These are phyloP conservation scores for Pseudocheirus occidentalis DNA, from an alignment of 2,797 vertebrate genomes.

Conservation along the genomic window DNA sequence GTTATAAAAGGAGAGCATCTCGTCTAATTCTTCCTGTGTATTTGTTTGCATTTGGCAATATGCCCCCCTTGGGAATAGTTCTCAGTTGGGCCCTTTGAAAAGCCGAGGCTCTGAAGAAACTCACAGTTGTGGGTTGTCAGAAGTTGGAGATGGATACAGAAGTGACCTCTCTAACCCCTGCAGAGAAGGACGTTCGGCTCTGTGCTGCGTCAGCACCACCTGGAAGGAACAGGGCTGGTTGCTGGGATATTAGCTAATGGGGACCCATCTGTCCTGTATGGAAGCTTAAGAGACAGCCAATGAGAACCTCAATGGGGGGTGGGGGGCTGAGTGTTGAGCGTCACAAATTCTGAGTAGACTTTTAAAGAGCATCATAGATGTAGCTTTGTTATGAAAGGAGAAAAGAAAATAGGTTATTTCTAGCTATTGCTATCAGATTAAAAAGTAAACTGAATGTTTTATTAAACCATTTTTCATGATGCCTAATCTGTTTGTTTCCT, in stretches of 20 bases:
- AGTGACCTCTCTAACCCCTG: slow-evolving; percentile 57
- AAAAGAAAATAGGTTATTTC: slow-evolving; percentile 26
- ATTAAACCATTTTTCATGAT: slow-evolving; percentile 55
- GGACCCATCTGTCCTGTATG: slow-evolving; percentile 29
- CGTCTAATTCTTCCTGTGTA: slow-evolving; percentile 21
- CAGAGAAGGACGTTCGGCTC: slow-evolving; percentile 63
- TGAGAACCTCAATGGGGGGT: background rate
- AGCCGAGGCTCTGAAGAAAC: slow-evolving; percentile 42
- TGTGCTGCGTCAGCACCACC: slow-evolving; percentile 52
- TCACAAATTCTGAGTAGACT: background rate
- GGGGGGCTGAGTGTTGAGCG: slow-evolving; percentile 4
- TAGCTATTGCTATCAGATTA: background rate
- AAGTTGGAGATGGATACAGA: slow-evolving; percentile 56
- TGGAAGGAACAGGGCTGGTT: slow-evolving; percentile 49
- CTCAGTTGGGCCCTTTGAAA: slow-evolving; percentile 53
- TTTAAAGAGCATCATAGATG: slow-evolving; percentile 35
- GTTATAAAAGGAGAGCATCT: background rate
- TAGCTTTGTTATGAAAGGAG: slow-evolving; percentile 15
- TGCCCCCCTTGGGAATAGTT: slow-evolving; percentile 35
- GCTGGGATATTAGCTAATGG: slow-evolving; percentile 28
- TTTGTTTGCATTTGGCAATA: slow-evolving; percentile 43
- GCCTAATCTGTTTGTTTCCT: background rate
- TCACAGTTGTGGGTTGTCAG: slow-evolving; percentile 37
- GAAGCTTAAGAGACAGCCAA: slow-evolving; percentile 31
- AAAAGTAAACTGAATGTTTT: background rate